Evolutionary conservation across 2,888 invertebrate genomes (phyloP), one percentile per base, ranked within the genome.

Genomic region (Drosophila paranaensis): DNA sequence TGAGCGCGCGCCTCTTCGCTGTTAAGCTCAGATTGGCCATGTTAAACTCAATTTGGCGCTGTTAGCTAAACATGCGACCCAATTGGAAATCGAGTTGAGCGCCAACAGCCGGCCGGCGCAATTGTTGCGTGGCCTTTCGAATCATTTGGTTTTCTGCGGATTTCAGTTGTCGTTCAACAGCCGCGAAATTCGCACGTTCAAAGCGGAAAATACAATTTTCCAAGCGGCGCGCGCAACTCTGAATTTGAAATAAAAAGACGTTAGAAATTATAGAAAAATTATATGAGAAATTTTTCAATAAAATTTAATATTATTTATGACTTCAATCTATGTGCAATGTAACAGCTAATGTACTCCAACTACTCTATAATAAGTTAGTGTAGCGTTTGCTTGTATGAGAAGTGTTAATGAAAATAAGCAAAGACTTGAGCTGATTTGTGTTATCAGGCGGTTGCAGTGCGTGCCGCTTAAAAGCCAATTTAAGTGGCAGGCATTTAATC

Each of bases 401-500:
- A 54, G 54, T 53, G 25, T 25, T 2, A 37, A 39, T 39, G 25
- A 25, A 39, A 37, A 53, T 53, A 37, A 2, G 37, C 14, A 25
- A 53, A 54, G 40, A 54, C 54, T 45, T 51, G 35, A 20, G 51
- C 40, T 51, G 75, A 76, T 63, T 80, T 72, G 73, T 67, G 73
- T 70, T 80, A 80, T 80, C 70, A 53, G 61, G 51, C 60, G 39
- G 45, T 20, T 72, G 75, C 67, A 68, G 67, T 64, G 67, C 61
- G 73, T 62, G 68, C 65, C 62, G 69, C 66, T 80, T 81, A 74
- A 86, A 72, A 70, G 86, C 77, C 77, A 80, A 86, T 80, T 73
- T 71, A 88, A 82, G 86, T 88, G 89, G 82, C 82, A 71, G 71
- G 78, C 87, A 73, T 86, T 83, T 80, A 86, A 86, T 83, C 89